Percentiles rank a stretch among this genome's conserved stretches.
phyloP scores from a whole-genome alignment of 2,888 invertebrate species.

The Platycnemis pennipes region DNA sequence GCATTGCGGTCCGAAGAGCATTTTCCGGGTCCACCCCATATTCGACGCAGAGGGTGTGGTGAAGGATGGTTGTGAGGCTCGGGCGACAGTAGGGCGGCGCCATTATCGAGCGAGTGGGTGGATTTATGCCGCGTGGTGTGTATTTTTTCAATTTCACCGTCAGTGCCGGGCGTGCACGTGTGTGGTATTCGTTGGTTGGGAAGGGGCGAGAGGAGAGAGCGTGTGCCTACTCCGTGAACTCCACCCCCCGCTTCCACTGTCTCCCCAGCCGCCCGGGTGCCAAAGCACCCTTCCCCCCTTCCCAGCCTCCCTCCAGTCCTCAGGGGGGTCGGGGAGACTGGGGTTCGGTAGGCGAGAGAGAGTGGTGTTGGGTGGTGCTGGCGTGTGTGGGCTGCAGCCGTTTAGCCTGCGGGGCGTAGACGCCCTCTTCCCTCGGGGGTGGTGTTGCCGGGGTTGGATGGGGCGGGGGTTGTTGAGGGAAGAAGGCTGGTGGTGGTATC shows the following conservation, averaged over 20 bases:
- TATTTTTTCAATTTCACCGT: slow-evolving; percentile 36
- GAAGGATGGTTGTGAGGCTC: not conserved
- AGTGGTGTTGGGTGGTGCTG: not conserved
- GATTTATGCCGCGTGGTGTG: slow-evolving; percentile 14
- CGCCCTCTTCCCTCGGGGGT: not conserved
- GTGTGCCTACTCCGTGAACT: slow-evolving; percentile 1
- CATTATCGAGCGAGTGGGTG: not conserved
- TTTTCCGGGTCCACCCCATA: not conserved
- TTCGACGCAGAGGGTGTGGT: not conserved
- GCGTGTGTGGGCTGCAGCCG: not conserved
- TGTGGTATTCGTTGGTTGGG: not conserved
- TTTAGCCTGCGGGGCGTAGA: not conserved
- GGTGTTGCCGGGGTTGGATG: no score
- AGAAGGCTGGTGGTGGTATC: not conserved
- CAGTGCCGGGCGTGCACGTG: not conserved
- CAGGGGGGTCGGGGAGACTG: not conserved
- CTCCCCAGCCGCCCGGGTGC: not conserved
- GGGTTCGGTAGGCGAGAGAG: not conserved
- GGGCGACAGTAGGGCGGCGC: slow-evolving; percentile 31
- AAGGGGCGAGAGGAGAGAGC: not conserved
- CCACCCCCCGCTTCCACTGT: not conserved
- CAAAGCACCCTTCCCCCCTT: not conserved
- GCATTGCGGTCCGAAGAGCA: not conserved
- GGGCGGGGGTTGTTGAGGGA: no score
- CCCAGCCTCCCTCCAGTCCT: not conserved